Evolutionary conservation across 2,888 invertebrate species (phyloP).

Genomic region (Morpho achilles): DNA sequence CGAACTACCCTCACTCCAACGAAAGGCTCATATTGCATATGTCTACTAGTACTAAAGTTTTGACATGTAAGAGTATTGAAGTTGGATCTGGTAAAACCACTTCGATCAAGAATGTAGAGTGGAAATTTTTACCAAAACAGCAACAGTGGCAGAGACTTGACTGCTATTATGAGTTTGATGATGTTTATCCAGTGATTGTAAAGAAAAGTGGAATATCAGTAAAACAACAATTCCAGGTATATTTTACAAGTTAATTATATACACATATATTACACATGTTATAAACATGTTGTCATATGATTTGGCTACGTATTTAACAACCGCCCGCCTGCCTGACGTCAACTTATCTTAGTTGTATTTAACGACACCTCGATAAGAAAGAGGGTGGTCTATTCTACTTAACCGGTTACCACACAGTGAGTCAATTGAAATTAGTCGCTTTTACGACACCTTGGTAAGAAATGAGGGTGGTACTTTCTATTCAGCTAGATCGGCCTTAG

Average conservation of each 20-base stretch:
- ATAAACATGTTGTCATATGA: no score
- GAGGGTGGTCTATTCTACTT: no score
- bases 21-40: constrained; percentile 84
- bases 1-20: constrained; percentile 67
- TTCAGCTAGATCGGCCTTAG: no score
- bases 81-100: constrained; percentile 60
- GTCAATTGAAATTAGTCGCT: no score
- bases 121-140: constrained; percentile 85
- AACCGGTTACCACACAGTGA: no score
- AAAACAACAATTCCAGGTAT: constrained; percentile 84
- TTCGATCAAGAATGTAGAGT: constrained; percentile 84
- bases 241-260: background rate
- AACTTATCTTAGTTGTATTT: no score
- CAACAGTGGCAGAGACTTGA: constrained; percentile 88
- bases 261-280: no score
- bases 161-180: constrained; percentile 87
- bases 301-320: no score
- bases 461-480: no score
- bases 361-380: no score
- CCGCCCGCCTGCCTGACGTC: no score
- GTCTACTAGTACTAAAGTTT: constrained; percentile 71
- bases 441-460: no score
- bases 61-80: constrained; percentile 83
- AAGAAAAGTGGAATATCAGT: constrained; percentile 81
- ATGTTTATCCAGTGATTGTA: constrained; percentile 84